A percentile compares a stretch with the other conserved stretches of the same genome.
These are phyloP conservation scores for Pogonocherus hispidulus DNA, from an alignment of 2,888 invertebrate species.

Conservation along the genomic window DNA sequence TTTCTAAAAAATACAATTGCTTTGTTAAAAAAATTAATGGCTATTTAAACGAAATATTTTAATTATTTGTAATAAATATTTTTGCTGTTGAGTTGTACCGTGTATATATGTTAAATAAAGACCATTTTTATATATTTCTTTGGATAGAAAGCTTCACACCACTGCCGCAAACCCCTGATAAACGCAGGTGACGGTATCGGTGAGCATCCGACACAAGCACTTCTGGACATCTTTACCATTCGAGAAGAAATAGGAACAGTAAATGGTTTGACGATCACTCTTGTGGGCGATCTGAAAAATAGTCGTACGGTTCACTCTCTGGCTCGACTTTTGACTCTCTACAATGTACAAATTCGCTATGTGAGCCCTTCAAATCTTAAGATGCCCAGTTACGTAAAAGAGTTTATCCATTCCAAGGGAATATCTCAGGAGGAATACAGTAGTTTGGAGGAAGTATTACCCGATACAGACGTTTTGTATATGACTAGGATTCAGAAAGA, in stretches of 20 bases:
- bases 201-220: slow-evolving; percentile 97
- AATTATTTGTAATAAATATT: too few relatives aligned
- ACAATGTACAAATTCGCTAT: slow-evolving; percentile 84
- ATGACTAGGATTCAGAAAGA: slow-evolving; percentile 98
- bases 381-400: slow-evolving; percentile 91
- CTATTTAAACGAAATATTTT: too few relatives aligned
- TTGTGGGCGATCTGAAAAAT: slow-evolving; percentile 98
- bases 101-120: too few relatives aligned
- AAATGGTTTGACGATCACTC: slow-evolving; percentile 95
- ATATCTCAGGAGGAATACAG: slow-evolving; percentile 81
- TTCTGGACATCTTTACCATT: slow-evolving; percentile 97
- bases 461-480: slow-evolving; percentile 96
- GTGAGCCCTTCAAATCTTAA: slow-evolving; percentile 89
- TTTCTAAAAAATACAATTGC: too few relatives aligned
- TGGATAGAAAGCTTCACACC: slow-evolving; percentile 82
- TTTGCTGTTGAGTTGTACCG: too few relatives aligned
- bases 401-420: slow-evolving; percentile 84
- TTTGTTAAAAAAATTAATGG: too few relatives aligned
- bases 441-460: slow-evolving; percentile 88
- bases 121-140: too few relatives aligned
- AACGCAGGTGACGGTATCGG: slow-evolving; percentile 99
- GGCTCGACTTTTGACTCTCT: slow-evolving; percentile 92
- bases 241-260: slow-evolving; percentile 99
- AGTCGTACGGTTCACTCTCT: slow-evolving; percentile 98
- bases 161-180: slow-evolving; percentile 90